A percentile compares a stretch with the other conserved stretches of the same genome.
These are phyloP conservation scores for Spicauda simplicius DNA, from an alignment of 2,888 invertebrate species.

Conservation along the genomic window DNA sequence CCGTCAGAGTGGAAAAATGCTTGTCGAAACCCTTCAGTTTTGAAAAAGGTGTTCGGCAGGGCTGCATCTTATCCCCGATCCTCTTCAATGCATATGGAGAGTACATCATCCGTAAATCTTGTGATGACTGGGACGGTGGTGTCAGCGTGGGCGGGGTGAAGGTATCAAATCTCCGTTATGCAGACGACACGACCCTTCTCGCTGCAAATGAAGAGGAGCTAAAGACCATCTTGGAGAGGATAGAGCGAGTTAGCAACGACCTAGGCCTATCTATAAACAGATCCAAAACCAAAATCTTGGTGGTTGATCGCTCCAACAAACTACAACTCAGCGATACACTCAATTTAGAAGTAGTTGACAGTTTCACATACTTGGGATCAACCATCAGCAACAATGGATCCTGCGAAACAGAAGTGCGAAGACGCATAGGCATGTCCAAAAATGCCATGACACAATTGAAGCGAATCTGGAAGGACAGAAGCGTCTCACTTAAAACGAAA, in stretches of 20 bases:
- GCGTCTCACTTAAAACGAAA: too few species aligned
- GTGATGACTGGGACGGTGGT: slow-evolving; percentile 10
- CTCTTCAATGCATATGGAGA: slow-evolving; percentile 32
- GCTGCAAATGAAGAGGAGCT: slow-evolving; percentile 29
- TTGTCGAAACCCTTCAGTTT: background rate
- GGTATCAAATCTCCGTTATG: slow-evolving; percentile 40
- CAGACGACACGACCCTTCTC: slow-evolving; percentile 42
- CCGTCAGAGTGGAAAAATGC: background rate
- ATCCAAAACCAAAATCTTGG: slow-evolving; percentile 37
- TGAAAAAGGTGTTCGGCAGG: background rate
- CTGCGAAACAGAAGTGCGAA: slow-evolving; percentile 4
- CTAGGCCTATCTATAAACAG: slow-evolving; percentile 35
- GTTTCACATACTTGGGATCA: slow-evolving; percentile 5
- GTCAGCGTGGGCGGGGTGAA: slow-evolving; percentile 17
- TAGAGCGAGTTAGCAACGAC: slow-evolving; percentile 25
- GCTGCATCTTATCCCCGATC: slow-evolving; percentile 23
- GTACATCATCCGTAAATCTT: slow-evolving; percentile 3
- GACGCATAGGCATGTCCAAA: slow-evolving; percentile 13
- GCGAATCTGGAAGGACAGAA: too few species aligned
- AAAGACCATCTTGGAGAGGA: slow-evolving; percentile 20
- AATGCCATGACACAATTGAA: too few species aligned
- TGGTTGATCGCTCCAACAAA: slow-evolving; percentile 15
- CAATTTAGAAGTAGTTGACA: slow-evolving; percentile 1
- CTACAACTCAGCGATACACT: slow-evolving; percentile 13
- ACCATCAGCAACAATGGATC: slow-evolving; percentile 2